Evolutionary conservation across 2,888 invertebrate genomes (phyloP), one percentile per base, ranked within the genome.

Genomic region (Erynnis tages): DNA sequence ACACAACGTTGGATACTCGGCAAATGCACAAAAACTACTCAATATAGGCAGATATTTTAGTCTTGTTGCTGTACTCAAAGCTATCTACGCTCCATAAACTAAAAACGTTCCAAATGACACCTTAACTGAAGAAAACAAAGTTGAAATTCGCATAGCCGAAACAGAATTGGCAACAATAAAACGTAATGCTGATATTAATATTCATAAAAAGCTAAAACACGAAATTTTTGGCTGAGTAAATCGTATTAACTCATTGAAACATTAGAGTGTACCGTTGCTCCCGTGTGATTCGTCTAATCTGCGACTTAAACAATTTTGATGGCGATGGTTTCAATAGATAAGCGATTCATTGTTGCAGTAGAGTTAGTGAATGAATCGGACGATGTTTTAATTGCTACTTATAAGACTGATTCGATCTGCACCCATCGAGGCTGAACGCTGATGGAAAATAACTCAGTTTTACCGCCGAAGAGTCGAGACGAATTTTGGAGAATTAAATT

Each of bases 321-420:
- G 57, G 62, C 59, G 71, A 71, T 73, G 73, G 64, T 64, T 67
- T 60, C 62, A 53, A 71, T 69, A 73, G 73, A 73, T 73, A 71
- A 66, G 37, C 54, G 53, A 46, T 58, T 65, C 63, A 63, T 67
- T 66, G 70, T 70, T 67, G 63, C 63, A 60, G 63, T 65, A 57
- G 56, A 60, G 55, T 54, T 58, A 58, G 60, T 58, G 59, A 61
- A 63, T 55, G 61, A 59, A 63, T 66, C 65, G 61, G 58, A 54
- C 64, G 54, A 58, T 57, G 55, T 62, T 64, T 62, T 69, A 70
- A 70, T 69, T 70, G 63, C 63, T 58, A 54, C 58, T 65, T 61
- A 65, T 57, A 56, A 58, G 55, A 47, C 61, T 52, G 52, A 52
- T 52, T 52, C 52, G 52, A 52, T 52, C 52, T 52, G 52, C 44